A percentile compares a stretch with the other conserved stretches of the same genome.
Evolutionary conservation across 2,113 vertebrate genomes (phyloP).

Genomic region (Holacanthus passer): DNA sequence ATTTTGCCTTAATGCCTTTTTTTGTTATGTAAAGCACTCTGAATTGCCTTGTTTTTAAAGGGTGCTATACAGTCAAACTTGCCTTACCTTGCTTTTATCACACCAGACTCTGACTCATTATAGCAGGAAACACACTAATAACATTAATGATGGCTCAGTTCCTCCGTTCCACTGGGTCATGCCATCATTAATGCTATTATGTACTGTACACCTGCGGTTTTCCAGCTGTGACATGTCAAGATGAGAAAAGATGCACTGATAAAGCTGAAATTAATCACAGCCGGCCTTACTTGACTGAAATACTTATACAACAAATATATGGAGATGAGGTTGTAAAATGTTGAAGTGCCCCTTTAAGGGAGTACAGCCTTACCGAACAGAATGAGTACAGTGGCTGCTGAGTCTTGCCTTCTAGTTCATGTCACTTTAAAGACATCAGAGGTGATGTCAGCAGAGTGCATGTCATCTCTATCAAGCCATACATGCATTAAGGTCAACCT

Average conservation of each 20-base stretch:
- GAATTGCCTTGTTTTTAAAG: neutral
- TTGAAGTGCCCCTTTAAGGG: constrained; percentile 33
- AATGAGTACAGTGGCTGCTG: constrained; percentile 46
- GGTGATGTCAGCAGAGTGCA: constrained; percentile 64
- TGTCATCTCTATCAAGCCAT: constrained; percentile 66
- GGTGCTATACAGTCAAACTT: neutral
- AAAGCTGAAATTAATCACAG: neutral
- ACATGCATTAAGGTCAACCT: constrained; percentile 68
- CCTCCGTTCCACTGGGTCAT: neutral
- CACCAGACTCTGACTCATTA: neutral
- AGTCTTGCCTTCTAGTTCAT: constrained; percentile 53
- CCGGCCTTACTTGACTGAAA: neutral
- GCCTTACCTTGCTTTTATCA: neutral
- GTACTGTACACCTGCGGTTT: neutral
- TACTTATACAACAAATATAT: neutral
- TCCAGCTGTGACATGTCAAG: neutral
- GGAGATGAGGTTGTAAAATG: neutral
- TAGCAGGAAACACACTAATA: neutral
- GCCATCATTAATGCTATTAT: neutral
- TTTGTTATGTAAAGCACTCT: neutral
- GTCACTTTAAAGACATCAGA: constrained; percentile 69
- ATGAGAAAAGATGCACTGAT: neutral
- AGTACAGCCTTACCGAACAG: constrained; percentile 25
- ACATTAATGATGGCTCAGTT: neutral
- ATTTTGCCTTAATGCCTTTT: neutral